phyloP scores from a whole-genome alignment of 2,888 invertebrate species.

The Pristionchus mayeri region DNA sequence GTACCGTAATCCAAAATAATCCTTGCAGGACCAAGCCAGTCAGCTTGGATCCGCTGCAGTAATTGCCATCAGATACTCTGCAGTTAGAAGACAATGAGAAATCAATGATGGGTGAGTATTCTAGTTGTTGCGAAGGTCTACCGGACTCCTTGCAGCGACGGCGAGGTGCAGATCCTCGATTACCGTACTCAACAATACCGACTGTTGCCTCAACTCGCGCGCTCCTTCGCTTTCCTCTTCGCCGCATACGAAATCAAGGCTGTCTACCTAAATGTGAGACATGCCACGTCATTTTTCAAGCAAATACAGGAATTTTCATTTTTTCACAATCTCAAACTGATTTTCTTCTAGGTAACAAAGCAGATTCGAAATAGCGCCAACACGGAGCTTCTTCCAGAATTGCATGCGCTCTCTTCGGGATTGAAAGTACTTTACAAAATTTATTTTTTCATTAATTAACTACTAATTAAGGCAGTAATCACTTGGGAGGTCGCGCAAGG shows the following conservation, averaged over 20 bases:
- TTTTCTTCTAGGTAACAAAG: conserved; percentile 46
- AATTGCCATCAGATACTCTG: conserved; percentile 82
- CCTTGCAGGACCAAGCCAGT: conserved; percentile 83
- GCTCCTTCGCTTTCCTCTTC: conserved; percentile 86
- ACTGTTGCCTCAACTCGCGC: conserved; percentile 87
- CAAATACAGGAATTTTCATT: conserved; percentile 45
- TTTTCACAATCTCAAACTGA: background rate
- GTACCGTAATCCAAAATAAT: background rate
- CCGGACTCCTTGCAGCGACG: background rate
- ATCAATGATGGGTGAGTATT: conserved; percentile 83
- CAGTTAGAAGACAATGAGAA: conserved; percentile 85
- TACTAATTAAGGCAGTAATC: conserved; percentile 55
- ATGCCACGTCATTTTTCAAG: background rate
- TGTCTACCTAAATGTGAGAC: conserved; percentile 58
- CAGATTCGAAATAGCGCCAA: conserved; percentile 51
- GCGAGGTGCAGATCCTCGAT: conserved; percentile 91
- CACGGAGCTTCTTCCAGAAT: conserved; percentile 79
- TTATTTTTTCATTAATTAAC: background rate
- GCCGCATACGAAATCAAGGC: conserved; percentile 76
- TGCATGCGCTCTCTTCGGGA: conserved; percentile 92
- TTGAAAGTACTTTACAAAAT: conserved; percentile 83
- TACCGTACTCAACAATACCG: conserved; percentile 95
- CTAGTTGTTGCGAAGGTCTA: too few relatives aligned
- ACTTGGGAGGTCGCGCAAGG: conserved; percentile 78
- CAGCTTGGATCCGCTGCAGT: conserved; percentile 89